Evolutionary conservation across 2,113 vertebrate genomes (phyloP), one percentile per base, ranked within the genome.

Genomic region (Apodemus sylvaticus): DNA sequence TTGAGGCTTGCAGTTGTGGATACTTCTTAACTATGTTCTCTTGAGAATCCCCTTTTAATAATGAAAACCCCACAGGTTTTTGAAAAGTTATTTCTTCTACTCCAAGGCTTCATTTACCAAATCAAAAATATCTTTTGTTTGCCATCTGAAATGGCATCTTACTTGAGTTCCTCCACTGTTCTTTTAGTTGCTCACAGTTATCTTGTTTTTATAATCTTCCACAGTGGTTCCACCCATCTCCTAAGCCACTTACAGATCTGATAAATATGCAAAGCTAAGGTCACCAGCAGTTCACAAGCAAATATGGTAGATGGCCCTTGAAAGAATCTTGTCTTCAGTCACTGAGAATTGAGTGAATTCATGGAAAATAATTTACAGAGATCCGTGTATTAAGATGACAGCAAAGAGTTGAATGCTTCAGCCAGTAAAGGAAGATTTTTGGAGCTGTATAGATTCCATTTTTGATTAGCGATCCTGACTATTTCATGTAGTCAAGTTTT

Each of bases 331-430:
- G 64, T 71, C 70, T 96, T 78, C 7, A 94, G n/a, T 17, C 42
- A 90, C 12, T 62, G 64, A 93, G 22, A 78, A 89, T 81, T 83
- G 95, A 96, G 76, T 68, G 24, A 91, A 34, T n/a, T 71, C 29
- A 39, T 68, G 31, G 31, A 34, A 95, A 93, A 48, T 86, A 91
- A 71, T 64, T 70, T n/a, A 73, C n/a, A 92, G 58, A 91, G 68
- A 77, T 3, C 3, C 26, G 78, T 77, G 8, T 24, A 71, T 92
- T 74, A 91, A 93, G 68, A 48, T 55, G 66, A 94, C 77, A 94
- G 58, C 53, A 53, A 88, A 90, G 19, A 73, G 17, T 36, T 71
- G 20, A 95, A 83, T n/a, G 7, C 17, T 88, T 70, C 26, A 73
- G 85, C 7, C 5, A 93, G 86, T 51, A 90, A 76, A 81, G 5